Evolutionary conservation across 1,140 invertebrate species (phyloP).

Genomic region (Proales similis): DNA sequence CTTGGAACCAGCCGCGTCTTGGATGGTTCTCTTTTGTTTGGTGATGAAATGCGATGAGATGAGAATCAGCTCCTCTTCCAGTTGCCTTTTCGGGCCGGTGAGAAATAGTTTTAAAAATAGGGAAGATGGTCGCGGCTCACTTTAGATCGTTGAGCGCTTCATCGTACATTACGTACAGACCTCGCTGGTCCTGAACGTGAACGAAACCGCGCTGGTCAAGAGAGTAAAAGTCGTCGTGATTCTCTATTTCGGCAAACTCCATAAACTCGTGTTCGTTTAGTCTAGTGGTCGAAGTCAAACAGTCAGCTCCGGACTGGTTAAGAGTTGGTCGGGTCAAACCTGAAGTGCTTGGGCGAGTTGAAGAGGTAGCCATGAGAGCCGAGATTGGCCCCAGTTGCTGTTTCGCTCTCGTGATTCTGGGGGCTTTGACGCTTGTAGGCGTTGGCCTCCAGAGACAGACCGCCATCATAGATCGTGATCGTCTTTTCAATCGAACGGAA

Average conservation of each 20-base stretch:
- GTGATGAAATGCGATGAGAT: constrained; percentile 51
- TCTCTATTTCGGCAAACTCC: constrained; percentile 49
- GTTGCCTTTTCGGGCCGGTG: constrained; percentile 39
- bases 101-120: not conserved
- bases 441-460: constrained; percentile 45
- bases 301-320: not conserved
- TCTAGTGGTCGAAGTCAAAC: constrained; percentile 40
- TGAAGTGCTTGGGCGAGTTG: constrained; percentile 49
- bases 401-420: constrained; percentile 45
- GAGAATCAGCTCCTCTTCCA: constrained; percentile 48
- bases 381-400: constrained; percentile 41
- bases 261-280: constrained; percentile 50
- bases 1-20: not conserved
- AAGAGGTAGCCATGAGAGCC: constrained; percentile 50
- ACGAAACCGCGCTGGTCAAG: constrained; percentile 46
- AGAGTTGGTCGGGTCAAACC: not conserved
- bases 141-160: constrained; percentile 47
- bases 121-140: constrained; percentile 41
- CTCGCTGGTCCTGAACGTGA: constrained; percentile 51
- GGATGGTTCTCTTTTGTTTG: constrained; percentile 44
- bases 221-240: constrained; percentile 53
- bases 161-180: constrained; percentile 51
- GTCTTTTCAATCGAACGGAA: constrained; percentile 53
- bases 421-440: constrained; percentile 42
- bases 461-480: constrained; percentile 51